phyloP scores from a whole-genome alignment of 1,140 invertebrate species.

The Antheraea mylitta region DNA sequence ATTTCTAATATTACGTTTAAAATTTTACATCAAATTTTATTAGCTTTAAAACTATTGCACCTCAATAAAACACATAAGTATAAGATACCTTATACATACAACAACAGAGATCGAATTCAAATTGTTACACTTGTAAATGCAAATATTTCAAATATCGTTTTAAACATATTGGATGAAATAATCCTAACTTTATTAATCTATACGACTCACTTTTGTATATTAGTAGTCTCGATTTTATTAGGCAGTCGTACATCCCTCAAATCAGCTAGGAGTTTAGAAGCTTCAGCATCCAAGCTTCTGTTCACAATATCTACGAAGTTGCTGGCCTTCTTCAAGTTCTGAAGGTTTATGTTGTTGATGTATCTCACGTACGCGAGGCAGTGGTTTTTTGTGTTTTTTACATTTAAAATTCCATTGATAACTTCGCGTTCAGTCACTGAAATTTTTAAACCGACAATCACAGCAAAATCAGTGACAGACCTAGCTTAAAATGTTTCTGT shows the following conservation, averaged over 20 bases:
- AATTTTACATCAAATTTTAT: no score
- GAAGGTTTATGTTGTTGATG: constrained; percentile 98
- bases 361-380: constrained; percentile 97
- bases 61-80: no score
- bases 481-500: no score
- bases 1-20: no score
- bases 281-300: constrained; percentile 95
- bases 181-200: no score
- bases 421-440: constrained; percentile 98
- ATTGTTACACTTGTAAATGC: no score
- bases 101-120: no score
- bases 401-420: constrained; percentile 95
- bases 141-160: no score
- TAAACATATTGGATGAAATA: no score
- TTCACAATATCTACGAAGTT: constrained; percentile 97
- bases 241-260: constrained; percentile 93
- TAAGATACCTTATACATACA: no score
- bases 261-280: constrained; percentile 93
- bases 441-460: constrained; percentile 14
- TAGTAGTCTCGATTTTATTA: constrained; percentile 92
- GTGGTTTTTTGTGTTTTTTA: constrained; percentile 97
- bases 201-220: constrained; percentile 88
- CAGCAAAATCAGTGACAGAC: background rate
- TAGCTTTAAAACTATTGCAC: no score
- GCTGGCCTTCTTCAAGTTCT: constrained; percentile 95